These are phyloP conservation scores for Chrysotoxum bicinctum DNA, from an alignment of 2,888 invertebrate genomes.

Conservation along the genomic window DNA sequence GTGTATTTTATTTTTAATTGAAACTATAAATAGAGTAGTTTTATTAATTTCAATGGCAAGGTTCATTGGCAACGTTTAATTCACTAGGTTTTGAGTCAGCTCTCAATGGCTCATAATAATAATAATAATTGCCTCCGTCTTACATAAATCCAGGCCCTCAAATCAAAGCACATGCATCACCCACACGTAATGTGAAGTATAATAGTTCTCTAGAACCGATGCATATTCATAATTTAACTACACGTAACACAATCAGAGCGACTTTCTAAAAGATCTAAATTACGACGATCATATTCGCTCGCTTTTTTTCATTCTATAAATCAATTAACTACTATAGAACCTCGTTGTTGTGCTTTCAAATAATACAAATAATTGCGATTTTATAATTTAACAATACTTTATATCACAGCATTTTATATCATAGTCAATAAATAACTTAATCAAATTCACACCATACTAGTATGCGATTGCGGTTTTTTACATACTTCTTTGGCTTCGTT, in stretches of 20 bases:
- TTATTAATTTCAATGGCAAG: no score
- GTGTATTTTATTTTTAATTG: no score
- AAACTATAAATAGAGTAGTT: no score
- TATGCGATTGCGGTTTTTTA: not conserved
- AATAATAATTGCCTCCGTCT: no score
- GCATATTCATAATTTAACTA: no score
- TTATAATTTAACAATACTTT: conserved; percentile 30
- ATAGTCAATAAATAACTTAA: conserved; percentile 50
- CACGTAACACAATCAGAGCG: not conserved
- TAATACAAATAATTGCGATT: conserved; percentile 18
- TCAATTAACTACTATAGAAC: conserved; percentile 34
- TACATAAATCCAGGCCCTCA: no score
- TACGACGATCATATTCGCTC: not conserved
- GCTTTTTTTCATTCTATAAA: conserved; percentile 1
- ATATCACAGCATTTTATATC: not conserved
- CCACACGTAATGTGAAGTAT: no score
- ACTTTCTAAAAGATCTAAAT: not conserved
- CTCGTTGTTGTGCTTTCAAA: not conserved
- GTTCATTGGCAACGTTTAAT: no score
- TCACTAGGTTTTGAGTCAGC: no score
- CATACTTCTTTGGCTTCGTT: not conserved
- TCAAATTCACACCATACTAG: conserved; percentile 40
- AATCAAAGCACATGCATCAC: no score
- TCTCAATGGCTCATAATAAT: no score
- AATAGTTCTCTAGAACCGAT: no score